Conservation (phyloP, 1,140 invertebrate species). For the Drosophila pandora region DNA sequence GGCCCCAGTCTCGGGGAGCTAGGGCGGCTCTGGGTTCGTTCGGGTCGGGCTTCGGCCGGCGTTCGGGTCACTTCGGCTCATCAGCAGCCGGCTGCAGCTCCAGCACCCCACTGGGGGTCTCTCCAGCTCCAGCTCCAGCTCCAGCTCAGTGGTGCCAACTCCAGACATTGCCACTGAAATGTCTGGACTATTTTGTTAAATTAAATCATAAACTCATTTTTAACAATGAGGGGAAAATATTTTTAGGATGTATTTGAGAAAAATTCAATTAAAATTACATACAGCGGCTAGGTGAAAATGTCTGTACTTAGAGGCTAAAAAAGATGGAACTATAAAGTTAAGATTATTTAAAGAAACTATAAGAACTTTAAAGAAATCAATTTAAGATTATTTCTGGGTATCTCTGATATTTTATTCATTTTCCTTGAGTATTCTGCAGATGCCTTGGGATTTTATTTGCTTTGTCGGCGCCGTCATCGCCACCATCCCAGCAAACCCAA, state of each 20-base stretch:
- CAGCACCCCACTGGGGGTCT: slow-evolving; percentile 1
- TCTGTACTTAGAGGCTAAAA: neutral
- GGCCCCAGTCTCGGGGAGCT: slow-evolving; percentile 12
- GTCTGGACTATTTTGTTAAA: neutral
- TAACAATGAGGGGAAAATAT: neutral
- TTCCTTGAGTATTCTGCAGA: neutral
- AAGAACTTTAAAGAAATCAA: neutral
- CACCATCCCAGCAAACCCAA: neutral
- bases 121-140: neutral
- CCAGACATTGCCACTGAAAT: neutral
- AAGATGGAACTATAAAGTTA: neutral
- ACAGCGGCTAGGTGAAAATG: no score
- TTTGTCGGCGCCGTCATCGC: slow-evolving; percentile 58
- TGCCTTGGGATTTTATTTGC: slow-evolving; percentile 30
- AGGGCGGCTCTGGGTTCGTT: slow-evolving; percentile 22
- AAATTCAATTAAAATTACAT: neutral
- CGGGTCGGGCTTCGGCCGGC: slow-evolving; percentile 8
- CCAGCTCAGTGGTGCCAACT: slow-evolving; percentile 11
- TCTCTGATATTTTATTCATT: neutral
- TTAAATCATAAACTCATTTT: neutral
- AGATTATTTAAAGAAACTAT: neutral
- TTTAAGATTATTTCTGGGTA: slow-evolving; percentile 1
- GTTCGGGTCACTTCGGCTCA: slow-evolving; percentile 34
- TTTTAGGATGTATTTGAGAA: neutral
- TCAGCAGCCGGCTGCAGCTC: slow-evolving; percentile 35